Conservation (phyloP, 1,140 invertebrate genomes). For the Ips typographus region DNA sequence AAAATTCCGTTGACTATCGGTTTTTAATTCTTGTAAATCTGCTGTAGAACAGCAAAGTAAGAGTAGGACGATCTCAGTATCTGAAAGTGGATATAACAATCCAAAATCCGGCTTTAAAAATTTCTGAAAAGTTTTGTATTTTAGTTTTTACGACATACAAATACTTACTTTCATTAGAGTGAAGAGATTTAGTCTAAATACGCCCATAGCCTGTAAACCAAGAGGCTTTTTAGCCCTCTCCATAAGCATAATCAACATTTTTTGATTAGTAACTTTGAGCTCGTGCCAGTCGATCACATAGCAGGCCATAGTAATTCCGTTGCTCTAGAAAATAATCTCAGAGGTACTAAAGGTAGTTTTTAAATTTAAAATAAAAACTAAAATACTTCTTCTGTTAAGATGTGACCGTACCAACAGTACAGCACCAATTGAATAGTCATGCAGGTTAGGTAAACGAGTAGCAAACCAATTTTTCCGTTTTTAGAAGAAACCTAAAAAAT, state of each 20-base stretch:
- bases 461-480: constrained; percentile 32
- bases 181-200: too few relatives aligned
- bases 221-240: constrained; percentile 10
- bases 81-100: too few relatives aligned
- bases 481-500: constrained; percentile 34
- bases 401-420: constrained; percentile 44
- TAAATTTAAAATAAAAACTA: background rate
- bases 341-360: background rate
- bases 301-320: constrained; percentile 36
- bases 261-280: constrained; percentile 29
- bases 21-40: too few relatives aligned
- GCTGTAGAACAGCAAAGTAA: too few relatives aligned
- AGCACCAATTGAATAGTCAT: constrained; percentile 40
- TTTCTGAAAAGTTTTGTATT: too few relatives aligned
- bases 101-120: too few relatives aligned
- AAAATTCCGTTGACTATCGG: too few relatives aligned
- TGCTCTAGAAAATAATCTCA: constrained; percentile 36
- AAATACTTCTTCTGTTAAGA: constrained; percentile 32
- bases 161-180: too few relatives aligned
- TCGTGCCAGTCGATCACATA: constrained; percentile 40
- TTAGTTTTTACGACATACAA: too few relatives aligned
- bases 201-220: too few relatives aligned
- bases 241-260: constrained; percentile 41
- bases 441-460: constrained; percentile 36
- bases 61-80: too few relatives aligned